A percentile compares a stretch with the other conserved stretches of the same genome.
phyloP scores from a whole-genome alignment of 2,797 vertebrate genomes.

The Muscicapa comitata region DNA sequence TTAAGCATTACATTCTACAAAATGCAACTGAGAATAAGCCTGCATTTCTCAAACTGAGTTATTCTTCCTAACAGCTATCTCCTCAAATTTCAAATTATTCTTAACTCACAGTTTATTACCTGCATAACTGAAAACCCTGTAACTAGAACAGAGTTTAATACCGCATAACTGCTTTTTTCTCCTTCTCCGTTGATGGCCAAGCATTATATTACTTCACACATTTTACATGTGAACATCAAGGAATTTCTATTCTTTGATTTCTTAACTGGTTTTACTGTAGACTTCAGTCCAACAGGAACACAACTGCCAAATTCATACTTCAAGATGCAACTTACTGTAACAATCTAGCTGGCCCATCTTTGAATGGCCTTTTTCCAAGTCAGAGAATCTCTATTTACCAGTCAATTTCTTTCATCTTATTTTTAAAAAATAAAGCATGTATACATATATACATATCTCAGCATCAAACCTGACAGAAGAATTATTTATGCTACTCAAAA shows the following conservation, averaged over 20 bases:
- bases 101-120: background rate
- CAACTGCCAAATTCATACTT: background rate
- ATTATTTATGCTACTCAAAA: background rate
- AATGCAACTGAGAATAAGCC: background rate
- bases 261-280: background rate
- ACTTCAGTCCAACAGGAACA: background rate
- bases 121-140: background rate
- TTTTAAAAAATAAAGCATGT: background rate
- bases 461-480: background rate
- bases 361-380: background rate
- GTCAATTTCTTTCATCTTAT: background rate
- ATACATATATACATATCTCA: background rate
- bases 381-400: background rate
- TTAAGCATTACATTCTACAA: background rate
- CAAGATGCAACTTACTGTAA: background rate
- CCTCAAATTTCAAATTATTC: background rate
- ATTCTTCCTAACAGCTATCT: background rate
- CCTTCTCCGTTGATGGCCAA: background rate
- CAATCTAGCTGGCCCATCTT: background rate
- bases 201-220: background rate
- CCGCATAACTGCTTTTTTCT: rapidly evolving
- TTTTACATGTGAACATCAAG: background rate
- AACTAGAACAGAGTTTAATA: background rate
- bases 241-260: background rate
- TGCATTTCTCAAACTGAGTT: background rate